These are phyloP conservation scores for Watsonalla binaria DNA, from an alignment of 2,888 invertebrate species.

Conservation along the genomic window DNA sequence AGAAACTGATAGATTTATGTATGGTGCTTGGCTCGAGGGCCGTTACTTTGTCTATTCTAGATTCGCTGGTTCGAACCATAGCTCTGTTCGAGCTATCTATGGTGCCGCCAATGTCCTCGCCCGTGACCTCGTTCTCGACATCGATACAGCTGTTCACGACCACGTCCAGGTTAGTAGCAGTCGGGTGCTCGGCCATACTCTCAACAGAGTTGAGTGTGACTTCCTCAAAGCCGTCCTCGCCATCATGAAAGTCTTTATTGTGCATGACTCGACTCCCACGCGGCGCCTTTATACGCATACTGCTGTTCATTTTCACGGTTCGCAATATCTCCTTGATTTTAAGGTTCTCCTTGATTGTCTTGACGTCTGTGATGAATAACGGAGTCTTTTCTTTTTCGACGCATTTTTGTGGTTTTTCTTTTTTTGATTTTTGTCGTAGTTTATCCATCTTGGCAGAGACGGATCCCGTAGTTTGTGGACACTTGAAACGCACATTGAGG, in stretches of 20 bases:
- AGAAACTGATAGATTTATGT: slow-evolving; percentile 25
- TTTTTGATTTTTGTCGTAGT: slow-evolving; percentile 52
- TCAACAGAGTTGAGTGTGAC: slow-evolving; percentile 14
- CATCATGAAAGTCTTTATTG: slow-evolving; percentile 54
- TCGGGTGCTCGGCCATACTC: slow-evolving; percentile 24
- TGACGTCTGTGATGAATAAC: slow-evolving; percentile 51
- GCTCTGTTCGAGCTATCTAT: slow-evolving; percentile 10
- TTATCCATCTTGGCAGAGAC: slow-evolving; percentile 47
- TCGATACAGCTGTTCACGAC: slow-evolving; percentile 15
- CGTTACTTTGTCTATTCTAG: slow-evolving; percentile 8
- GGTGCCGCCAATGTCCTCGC: slow-evolving; percentile 6
- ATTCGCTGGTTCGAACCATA: slow-evolving; percentile 5
- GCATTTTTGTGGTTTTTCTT: slow-evolving; percentile 46
- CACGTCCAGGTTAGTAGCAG: slow-evolving; percentile 49
- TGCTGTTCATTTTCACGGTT: slow-evolving; percentile 68
- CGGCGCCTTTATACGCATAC: slow-evolving; percentile 61
- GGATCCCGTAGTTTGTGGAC: background rate
- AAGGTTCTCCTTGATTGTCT: slow-evolving; percentile 59
- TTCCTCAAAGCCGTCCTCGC: slow-evolving; percentile 45
- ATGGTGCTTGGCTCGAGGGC: slow-evolving; percentile 7
- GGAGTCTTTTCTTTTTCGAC: slow-evolving; percentile 44
- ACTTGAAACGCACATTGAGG: slow-evolving; percentile 11
- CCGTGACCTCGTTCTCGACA: slow-evolving; percentile 9
- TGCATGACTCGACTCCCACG: slow-evolving; percentile 60
- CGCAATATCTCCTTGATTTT: slow-evolving; percentile 67